phyloP scores from a whole-genome alignment of 2,113 vertebrate genomes.

The Microcebus murinus region DNA sequence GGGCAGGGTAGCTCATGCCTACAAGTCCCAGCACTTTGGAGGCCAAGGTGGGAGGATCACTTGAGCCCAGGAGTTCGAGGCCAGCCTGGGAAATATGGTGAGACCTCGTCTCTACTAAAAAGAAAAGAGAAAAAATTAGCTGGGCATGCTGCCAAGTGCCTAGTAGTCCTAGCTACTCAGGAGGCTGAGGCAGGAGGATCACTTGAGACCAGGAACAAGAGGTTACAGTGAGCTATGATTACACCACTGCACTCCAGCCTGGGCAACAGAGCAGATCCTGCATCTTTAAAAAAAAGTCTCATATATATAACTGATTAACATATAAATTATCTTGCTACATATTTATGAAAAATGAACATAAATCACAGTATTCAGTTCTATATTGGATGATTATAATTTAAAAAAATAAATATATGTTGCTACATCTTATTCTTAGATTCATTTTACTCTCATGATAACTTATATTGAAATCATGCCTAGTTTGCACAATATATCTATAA shows the following conservation, averaged over 20 bases:
- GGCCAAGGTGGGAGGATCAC: not conserved
- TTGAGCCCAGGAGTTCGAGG: not conserved
- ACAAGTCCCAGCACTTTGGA: not conserved
- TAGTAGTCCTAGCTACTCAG: not conserved
- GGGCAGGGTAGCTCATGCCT: not conserved
- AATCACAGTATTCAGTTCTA: not conserved
- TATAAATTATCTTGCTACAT: not conserved
- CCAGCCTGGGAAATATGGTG: not conserved
- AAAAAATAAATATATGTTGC: not conserved
- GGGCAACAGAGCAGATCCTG: not conserved
- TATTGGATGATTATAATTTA: not conserved
- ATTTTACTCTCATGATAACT: slow-evolving; percentile 33
- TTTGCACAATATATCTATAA: not conserved
- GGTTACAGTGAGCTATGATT: not conserved
- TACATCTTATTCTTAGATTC: not conserved
- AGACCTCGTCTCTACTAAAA: not conserved
- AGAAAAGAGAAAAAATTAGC: not conserved
- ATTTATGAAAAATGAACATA: not conserved
- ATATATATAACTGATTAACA: too few species aligned
- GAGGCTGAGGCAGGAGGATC: not conserved
- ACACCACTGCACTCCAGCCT: not conserved
- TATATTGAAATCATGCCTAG: not conserved
- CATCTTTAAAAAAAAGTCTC: not conserved
- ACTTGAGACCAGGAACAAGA: not conserved
- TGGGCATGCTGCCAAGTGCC: not conserved